phyloP scores from a whole-genome alignment of 2,113 vertebrate genomes.

The Pan paniscus region DNA sequence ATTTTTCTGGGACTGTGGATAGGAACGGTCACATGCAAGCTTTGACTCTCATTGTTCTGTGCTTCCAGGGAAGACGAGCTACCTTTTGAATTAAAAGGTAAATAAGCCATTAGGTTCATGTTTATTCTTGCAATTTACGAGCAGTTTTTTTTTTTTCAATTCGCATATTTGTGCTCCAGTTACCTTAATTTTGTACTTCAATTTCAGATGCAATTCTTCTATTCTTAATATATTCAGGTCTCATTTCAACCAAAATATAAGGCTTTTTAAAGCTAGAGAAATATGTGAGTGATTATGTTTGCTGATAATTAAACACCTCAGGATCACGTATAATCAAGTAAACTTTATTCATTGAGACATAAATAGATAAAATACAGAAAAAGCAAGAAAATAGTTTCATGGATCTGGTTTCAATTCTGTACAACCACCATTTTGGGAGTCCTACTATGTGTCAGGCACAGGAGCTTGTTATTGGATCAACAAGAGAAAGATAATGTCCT shows the following conservation, averaged over 20 bases:
- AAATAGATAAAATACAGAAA: neutral
- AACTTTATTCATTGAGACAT: neutral
- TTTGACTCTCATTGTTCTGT: fast-evolving
- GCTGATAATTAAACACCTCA: neutral
- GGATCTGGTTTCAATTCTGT: neutral
- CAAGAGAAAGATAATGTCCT: neutral
- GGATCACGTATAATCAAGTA: neutral
- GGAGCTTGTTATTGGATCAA: neutral
- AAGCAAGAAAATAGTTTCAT: neutral
- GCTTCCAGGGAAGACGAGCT: too few relatives aligned
- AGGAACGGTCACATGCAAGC: neutral
- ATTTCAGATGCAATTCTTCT: neutral
- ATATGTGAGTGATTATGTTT: neutral
- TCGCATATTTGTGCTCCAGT: neutral
- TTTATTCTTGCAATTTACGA: neutral
- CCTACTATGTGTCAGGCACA: too few relatives aligned
- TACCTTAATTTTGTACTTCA: neutral
- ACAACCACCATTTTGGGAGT: neutral
- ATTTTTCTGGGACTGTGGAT: neutral
- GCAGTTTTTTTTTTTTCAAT: neutral
- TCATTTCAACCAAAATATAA: neutral
- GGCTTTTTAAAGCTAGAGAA: neutral
- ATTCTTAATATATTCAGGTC: neutral
- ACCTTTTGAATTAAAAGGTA: neutral
- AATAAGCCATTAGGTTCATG: neutral